These are phyloP conservation scores for Carduelis carduelis DNA, from an alignment of 2,797 vertebrate species.

Conservation along the genomic window DNA sequence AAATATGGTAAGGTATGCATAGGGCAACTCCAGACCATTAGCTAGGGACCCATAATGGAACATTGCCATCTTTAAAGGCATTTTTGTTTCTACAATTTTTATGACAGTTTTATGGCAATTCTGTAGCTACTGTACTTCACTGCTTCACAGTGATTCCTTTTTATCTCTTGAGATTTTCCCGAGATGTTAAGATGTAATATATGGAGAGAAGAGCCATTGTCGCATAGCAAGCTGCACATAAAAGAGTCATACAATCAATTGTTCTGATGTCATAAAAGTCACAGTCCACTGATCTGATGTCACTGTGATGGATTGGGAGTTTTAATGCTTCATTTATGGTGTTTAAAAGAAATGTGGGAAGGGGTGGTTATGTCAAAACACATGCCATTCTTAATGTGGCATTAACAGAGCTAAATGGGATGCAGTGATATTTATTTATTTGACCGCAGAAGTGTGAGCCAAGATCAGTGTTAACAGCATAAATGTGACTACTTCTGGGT, in stretches of 20 bases:
- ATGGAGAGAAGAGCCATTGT: conserved; percentile 4
- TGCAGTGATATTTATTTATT: conserved; percentile 7
- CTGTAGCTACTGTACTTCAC: conserved; percentile 29
- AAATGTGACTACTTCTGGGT: not conserved
- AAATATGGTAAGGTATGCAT: not conserved
- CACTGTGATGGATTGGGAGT: conserved; percentile 43
- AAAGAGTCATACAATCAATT: conserved; percentile 50
- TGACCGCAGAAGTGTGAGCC: not conserved
- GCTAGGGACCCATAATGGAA: conserved; percentile 17
- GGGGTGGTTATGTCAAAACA: conserved; percentile 36
- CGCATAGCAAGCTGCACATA: not conserved
- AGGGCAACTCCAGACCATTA: not conserved
- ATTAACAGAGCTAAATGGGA: conserved; percentile 30
- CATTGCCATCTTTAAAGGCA: conserved; percentile 35
- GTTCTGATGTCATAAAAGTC: conserved; percentile 62
- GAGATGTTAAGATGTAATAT: conserved; percentile 34
- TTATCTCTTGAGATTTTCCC: conserved; percentile 14
- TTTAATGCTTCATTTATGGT: conserved; percentile 16
- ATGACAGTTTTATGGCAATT: conserved; percentile 34
- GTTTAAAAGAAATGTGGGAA: not conserved
- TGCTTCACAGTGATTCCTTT: not conserved
- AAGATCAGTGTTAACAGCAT: not conserved
- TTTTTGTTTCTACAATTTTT: conserved; percentile 47
- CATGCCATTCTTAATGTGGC: conserved; percentile 29
- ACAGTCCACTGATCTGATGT: conserved; percentile 53